Evolutionary conservation across 2,888 invertebrate species (phyloP), one percentile per base, ranked within the genome.

Genomic region (Scaptodrosophila latifasciaeformis): DNA sequence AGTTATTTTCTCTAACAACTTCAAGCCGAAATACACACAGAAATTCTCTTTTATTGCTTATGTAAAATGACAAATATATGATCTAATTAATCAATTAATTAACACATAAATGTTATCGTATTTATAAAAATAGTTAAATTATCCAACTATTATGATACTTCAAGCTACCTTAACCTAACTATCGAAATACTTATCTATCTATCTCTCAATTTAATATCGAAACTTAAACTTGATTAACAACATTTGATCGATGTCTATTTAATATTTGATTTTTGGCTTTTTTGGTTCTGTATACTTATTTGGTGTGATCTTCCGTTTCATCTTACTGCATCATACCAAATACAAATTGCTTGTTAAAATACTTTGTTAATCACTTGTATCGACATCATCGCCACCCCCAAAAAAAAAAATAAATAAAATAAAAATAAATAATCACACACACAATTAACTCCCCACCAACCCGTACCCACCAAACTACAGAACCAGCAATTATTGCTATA

Each of bases 231-330:
- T 49, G 44, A 34, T 54, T 50, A 46, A 54, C 54, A 43, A 30
- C 47, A 56, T 52, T 67, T 66, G n/a, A 65, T 80, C 52, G 75
- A 80, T 75, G 81, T 75, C 60, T 79, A 68, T 59, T 61, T 54
- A 56, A 57, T 60, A 62, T 74, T 67, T 54, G 42, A 57, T 71
- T 71, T 53, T 49, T 40, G 49, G 69, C 65, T 54, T 54, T 46
- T 64, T 67, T 68, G 58, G 42, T 59, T 64, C 71, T 71, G 72
- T 71, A 67, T 75, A 74, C 49, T 51, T 55, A 52, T 53, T n/a
- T n/a, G n/a, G n/a, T n/a, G n/a, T n/a, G n/a, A n/a, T n/a, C n/a
- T n/a, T n/a, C n/a, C n/a, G n/a, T n/a, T n/a, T n/a, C n/a, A n/a
- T n/a, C n/a, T n/a, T n/a, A n/a, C n/a, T n/a, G n/a, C n/a, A n/a